phyloP scores from a whole-genome alignment of 2,113 vertebrate genomes.

The Eidolon helvum region DNA sequence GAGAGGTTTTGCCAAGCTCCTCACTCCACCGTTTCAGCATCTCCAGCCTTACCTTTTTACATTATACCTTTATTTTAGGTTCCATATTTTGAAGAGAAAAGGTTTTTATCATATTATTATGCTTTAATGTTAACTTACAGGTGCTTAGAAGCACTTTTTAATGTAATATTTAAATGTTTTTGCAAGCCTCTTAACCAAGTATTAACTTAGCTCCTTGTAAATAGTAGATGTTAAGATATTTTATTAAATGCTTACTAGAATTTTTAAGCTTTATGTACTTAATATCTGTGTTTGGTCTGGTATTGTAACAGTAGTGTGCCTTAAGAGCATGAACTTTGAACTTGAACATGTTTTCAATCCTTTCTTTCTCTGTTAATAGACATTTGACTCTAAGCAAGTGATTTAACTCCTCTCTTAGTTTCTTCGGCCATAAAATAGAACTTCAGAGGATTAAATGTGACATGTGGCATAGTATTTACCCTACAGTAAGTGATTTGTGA shows the following conservation, averaged over 20 bases:
- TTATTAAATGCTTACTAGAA: background rate
- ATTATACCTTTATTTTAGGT: background rate
- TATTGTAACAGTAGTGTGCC: background rate
- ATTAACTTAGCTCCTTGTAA: background rate
- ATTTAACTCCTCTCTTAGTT: background rate
- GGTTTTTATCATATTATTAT: background rate
- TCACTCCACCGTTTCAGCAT: background rate
- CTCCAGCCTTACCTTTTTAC: background rate
- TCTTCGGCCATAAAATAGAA: conserved; percentile 6
- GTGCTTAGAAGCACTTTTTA: background rate
- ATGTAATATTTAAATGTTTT: background rate
- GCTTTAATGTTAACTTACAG: background rate
- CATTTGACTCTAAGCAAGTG: background rate
- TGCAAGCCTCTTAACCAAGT: background rate
- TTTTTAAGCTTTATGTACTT: conserved; percentile 4
- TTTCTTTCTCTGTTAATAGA: background rate
- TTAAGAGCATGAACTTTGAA: background rate
- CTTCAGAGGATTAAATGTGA: background rate
- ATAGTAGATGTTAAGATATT: background rate
- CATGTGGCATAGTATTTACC: background rate
- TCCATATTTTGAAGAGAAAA: background rate
- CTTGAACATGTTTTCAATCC: background rate
- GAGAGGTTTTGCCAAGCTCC: background rate
- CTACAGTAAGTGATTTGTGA: background rate
- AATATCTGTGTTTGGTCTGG: background rate